A percentile compares a stretch with the other conserved stretches of the same genome.
Evolutionary conservation across 2,888 invertebrate genomes (phyloP).

Genomic region (Diloba caeruleocephala): DNA sequence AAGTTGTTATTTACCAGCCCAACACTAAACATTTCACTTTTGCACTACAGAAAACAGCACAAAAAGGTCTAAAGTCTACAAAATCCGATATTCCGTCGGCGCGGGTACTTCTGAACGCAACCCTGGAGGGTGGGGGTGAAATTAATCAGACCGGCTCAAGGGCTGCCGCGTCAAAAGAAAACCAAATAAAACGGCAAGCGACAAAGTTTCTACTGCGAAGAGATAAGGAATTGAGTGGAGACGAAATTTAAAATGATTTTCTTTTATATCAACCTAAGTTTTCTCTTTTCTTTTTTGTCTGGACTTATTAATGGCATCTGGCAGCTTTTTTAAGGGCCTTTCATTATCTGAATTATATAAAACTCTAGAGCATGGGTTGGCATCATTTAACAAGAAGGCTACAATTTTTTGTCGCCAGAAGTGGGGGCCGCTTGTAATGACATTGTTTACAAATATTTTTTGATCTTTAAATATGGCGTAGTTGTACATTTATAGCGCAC

Average conservation of each 20-base stretch:
- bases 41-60: conserved; percentile 1
- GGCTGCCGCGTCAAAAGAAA: conserved; percentile 89
- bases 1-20: too few relatives aligned
- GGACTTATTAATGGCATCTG: too few relatives aligned
- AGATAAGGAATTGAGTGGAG: conserved; percentile 60
- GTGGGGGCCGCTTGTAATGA: too few relatives aligned
- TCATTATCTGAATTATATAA: too few relatives aligned
- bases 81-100: conserved; percentile 43
- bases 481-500: too few relatives aligned
- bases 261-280: not conserved
- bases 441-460: too few relatives aligned
- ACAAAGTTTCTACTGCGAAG: conserved; percentile 79
- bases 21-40: conserved; percentile 8
- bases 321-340: too few relatives aligned
- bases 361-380: too few relatives aligned
- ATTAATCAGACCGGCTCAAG: conserved; percentile 88
- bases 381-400: too few relatives aligned
- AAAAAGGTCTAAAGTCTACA: conserved; percentile 8
- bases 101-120: conserved; percentile 35
- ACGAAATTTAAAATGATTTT: conserved; percentile 7
- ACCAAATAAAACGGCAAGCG: conserved; percentile 88
- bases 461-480: too few relatives aligned
- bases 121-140: conserved; percentile 68
- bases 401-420: too few relatives aligned
- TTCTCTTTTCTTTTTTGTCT: too few relatives aligned